Evolutionary conservation across 2,797 vertebrate genomes (phyloP), one percentile per base, ranked within the genome.

Genomic region (Manis crassicaudata): DNA sequence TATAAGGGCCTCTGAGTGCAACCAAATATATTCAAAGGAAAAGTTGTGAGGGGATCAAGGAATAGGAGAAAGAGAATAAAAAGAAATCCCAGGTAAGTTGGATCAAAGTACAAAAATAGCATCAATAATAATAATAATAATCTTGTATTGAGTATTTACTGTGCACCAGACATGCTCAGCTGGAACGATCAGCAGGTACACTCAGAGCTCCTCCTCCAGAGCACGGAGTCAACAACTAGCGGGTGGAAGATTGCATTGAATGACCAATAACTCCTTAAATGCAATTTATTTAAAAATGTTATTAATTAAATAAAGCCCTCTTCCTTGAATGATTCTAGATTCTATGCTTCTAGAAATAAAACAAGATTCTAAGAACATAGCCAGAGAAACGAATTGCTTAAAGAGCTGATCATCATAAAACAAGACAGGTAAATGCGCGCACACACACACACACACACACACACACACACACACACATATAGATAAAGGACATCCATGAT

Each of bases 281-380:
- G 29, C 23, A 70, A 50, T 70, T 70, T 10, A 56, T 21, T 92
- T 25, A 11, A 89, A 93, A 76, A 62, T 16, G 23, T 56, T 37
- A 72, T 50, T 68, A 67, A 68, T 10, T 63, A 50, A 94, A 63
- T 6, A 29, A 40, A 29, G 6, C 0, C 25, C 58, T 82, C 40
- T 20, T 52, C 43, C 86, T 87, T 91, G 83, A 90, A 62, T 77
- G 82, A 50, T 32, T 56, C 70, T 46, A 29, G 58, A 90, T 35
- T 43, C 37, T 70, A 46, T 29, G 46, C 80, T 40, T 85, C 73
- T 96, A 93, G 63, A 50, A 91, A 85, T 79, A 83, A 82, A 77
- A 60, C 8, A 72, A 70, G 23, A 70, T 77, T 54, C 82, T 72
- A 82, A 88, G 77, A 62, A 76, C 8, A 81, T 9, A 77, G 35